A percentile compares a stretch with the other conserved stretches of the same genome.
These are phyloP conservation scores for Onychomys arenicola DNA, from an alignment of 2,797 vertebrate genomes.

Conservation along the genomic window DNA sequence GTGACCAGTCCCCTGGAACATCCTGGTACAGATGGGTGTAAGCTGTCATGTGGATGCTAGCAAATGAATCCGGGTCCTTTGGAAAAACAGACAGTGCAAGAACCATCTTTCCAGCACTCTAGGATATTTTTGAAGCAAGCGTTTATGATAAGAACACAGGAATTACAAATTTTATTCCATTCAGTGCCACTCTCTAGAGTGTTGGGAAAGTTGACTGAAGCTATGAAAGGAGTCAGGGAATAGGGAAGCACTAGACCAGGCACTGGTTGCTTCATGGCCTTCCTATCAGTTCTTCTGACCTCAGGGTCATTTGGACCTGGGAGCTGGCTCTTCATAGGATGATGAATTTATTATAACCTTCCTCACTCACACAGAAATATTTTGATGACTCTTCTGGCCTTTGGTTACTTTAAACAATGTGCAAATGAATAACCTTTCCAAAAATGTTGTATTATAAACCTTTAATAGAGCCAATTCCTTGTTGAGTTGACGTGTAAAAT, in stretches of 20 bases:
- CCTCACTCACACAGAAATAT: neutral
- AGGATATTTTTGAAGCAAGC: neutral
- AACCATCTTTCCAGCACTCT: neutral
- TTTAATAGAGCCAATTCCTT: slow-evolving; percentile 43
- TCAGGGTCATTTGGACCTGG: neutral
- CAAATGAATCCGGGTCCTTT: neutral
- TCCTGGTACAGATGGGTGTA: neutral
- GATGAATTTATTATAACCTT: neutral
- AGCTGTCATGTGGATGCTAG: neutral
- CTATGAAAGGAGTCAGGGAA: neutral
- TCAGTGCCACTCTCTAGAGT: neutral
- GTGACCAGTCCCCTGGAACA: neutral
- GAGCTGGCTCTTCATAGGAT: neutral
- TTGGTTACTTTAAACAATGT: slow-evolving; percentile 41
- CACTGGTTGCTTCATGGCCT: rapidly evolving
- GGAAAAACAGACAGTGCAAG: neutral
- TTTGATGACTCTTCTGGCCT: slow-evolving; percentile 5
- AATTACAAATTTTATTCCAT: neutral
- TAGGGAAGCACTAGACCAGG: rapidly evolving
- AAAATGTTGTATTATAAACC: neutral
- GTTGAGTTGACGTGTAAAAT: neutral
- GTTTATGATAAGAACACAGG: neutral
- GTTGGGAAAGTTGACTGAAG: neutral
- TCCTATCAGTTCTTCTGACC: neutral
- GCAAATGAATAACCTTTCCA: slow-evolving; percentile 20